These are phyloP conservation scores for Knipowitschia caucasica DNA, from an alignment of 2,797 vertebrate genomes.

Conservation along the genomic window DNA sequence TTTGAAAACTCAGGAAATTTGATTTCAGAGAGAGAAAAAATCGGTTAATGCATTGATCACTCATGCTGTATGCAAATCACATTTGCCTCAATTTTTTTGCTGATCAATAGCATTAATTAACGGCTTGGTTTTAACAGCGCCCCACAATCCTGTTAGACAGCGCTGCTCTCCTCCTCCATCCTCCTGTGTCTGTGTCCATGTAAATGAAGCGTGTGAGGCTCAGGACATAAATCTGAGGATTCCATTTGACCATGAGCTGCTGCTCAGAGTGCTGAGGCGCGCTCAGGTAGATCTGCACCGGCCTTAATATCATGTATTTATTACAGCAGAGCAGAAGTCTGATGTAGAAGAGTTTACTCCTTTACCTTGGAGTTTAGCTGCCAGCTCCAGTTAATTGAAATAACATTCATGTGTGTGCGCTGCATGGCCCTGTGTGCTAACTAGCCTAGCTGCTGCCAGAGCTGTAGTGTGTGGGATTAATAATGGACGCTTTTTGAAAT, in stretches of 20 bases:
- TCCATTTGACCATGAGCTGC: slow-evolving; percentile 75
- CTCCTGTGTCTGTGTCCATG: slow-evolving; percentile 64
- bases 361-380: neutral
- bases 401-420: neutral
- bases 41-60: slow-evolving; percentile 83
- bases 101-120: slow-evolving; percentile 84
- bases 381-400: slow-evolving; percentile 3
- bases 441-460: slow-evolving; percentile 50
- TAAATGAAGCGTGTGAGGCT: slow-evolving; percentile 66
- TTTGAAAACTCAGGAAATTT: slow-evolving; percentile 82
- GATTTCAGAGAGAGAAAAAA: slow-evolving; percentile 74
- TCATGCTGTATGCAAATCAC: slow-evolving; percentile 78
- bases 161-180: slow-evolving; percentile 68
- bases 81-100: slow-evolving; percentile 77
- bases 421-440: slow-evolving; percentile 27
- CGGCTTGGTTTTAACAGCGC: slow-evolving; percentile 77
- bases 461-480: slow-evolving; percentile 70
- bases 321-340: slow-evolving; percentile 10
- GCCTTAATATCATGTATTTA: slow-evolving; percentile 44
- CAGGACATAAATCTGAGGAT: slow-evolving; percentile 75
- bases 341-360: slow-evolving; percentile 2
- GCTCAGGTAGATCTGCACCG: slow-evolving; percentile 60
- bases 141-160: slow-evolving; percentile 71
- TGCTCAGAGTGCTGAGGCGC: slow-evolving; percentile 57
- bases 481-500: slow-evolving; percentile 78